Base-by-base conservation (phyloP, 2,888 invertebrate species). In the Polydrusus pterygomalis region DNA sequence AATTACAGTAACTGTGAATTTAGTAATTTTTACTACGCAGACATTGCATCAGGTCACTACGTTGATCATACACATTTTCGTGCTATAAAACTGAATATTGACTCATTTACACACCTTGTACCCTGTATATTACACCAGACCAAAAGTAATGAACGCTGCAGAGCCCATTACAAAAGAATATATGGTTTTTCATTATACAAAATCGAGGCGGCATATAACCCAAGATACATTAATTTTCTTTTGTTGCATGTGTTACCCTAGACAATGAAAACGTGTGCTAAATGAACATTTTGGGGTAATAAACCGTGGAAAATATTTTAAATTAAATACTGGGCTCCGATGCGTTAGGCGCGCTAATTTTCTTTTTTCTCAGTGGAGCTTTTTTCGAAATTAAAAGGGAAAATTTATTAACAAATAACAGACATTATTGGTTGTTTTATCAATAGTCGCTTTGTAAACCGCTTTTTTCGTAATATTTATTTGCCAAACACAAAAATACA, bases 151-250 rank as follows among this genome's bases (percentile, higher is more conserved):
- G 68, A 74, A 74, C 43, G 68, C 43, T 68, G 68, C 62, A 51
- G 68, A 49, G 30, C 54, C 64, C 49, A 51, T 70, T 63, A 70
- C 70, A 74, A 74, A 74, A 74, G 74, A 74, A 74, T 74, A 70
- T 69, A 74, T 70, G 74, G 74, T 70, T 74, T 74, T 74, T 74
- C 69, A 74, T 74, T 74, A 74, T 63, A 70, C 63, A 74, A 74
- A 74, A 74, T 74, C 70, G 74, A 74, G 70, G 74, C 74, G 45
- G 47, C 69, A 51, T 64, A 70, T 70, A 74, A 56, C 74, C 74
- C 74, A 74, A 69, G 74, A 74, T 74, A 74, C 74, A 74, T 74
- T 74, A 74, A 74, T 74, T 74, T 74, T 70, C 74, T 70, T 74
- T 74, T 74, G 74, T 74, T 74, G 74, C 74, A 74, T 74, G 74